Conservation (phyloP, 2,113 vertebrate genomes). For the Psittacula cyanocephala region DNA sequence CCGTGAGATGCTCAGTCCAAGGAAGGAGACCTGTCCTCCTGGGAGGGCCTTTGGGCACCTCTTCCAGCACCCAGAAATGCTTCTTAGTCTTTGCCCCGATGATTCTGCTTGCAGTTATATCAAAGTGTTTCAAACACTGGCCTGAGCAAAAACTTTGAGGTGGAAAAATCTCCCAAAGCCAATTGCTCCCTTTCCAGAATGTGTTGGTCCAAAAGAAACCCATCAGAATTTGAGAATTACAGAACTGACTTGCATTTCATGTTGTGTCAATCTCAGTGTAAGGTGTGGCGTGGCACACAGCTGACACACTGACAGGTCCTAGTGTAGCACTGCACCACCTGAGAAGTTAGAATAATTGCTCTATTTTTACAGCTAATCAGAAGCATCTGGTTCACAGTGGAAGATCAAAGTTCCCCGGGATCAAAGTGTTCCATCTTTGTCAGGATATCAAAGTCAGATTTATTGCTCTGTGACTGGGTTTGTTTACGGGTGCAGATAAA, state of each 20-base stretch:
- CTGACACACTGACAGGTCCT: not conserved
- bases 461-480: not conserved
- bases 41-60: not conserved
- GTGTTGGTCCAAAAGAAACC: not conserved
- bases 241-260: not conserved
- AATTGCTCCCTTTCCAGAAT: not conserved
- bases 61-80: not conserved
- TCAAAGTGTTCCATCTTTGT: conserved; percentile 33
- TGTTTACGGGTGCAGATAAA: not conserved
- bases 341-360: not conserved
- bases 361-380: conserved; percentile 36
- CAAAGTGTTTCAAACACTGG: not conserved
- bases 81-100: not conserved
- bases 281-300: not conserved
- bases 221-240: not conserved
- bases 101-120: not conserved
- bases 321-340: not conserved
- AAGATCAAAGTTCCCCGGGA: conserved; percentile 30
- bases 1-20: not conserved
- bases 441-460: not conserved
- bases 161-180: not conserved
- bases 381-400: not conserved
- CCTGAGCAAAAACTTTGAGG: not conserved
- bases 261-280: not conserved
- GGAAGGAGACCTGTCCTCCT: not conserved